Conservation (phyloP, 2,888 invertebrate genomes). For the Ornithoptera alexandrae region DNA sequence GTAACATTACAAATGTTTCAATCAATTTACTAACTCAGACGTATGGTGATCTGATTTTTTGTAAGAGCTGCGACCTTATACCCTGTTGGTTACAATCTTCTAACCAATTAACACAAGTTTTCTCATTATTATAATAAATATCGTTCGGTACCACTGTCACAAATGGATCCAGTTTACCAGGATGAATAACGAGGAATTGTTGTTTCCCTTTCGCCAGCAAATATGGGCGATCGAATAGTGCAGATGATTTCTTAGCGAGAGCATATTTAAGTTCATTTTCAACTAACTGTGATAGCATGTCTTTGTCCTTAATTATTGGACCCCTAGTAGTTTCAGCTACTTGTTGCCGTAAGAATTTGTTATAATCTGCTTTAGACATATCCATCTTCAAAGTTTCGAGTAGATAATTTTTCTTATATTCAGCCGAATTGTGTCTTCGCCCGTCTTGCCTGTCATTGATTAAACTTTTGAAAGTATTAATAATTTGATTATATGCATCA, state of each 20-base stretch:
- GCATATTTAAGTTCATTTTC: constrained; percentile 50
- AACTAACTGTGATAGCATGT: constrained; percentile 26
- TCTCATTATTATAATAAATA: constrained; percentile 59
- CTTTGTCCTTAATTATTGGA: background rate
- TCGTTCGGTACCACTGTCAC: constrained; percentile 62
- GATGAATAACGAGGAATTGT: constrained; percentile 57
- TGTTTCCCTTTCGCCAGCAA: constrained; percentile 51
- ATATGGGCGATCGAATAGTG: constrained; percentile 46
- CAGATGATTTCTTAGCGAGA: constrained; percentile 42
- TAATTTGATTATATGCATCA: background rate
- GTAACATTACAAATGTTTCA: constrained; percentile 21
- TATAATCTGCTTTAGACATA: background rate
- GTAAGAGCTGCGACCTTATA: constrained; percentile 48
- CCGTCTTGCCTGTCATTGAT: constrained; percentile 1
- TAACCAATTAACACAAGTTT: constrained; percentile 67
- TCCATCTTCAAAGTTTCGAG: constrained; percentile 16
- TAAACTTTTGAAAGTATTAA: constrained; percentile 5
- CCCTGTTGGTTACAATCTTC: constrained; percentile 62
- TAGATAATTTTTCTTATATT: constrained; percentile 10
- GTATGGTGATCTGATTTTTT: constrained; percentile 43
- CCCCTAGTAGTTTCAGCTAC: background rate
- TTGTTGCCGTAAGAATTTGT: constrained; percentile 6
- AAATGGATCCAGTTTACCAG: constrained; percentile 44
- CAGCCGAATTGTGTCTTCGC: constrained; percentile 2
- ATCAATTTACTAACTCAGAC: no score